Conservation (phyloP, 1,140 invertebrate species). For the Venturia canescens region DNA sequence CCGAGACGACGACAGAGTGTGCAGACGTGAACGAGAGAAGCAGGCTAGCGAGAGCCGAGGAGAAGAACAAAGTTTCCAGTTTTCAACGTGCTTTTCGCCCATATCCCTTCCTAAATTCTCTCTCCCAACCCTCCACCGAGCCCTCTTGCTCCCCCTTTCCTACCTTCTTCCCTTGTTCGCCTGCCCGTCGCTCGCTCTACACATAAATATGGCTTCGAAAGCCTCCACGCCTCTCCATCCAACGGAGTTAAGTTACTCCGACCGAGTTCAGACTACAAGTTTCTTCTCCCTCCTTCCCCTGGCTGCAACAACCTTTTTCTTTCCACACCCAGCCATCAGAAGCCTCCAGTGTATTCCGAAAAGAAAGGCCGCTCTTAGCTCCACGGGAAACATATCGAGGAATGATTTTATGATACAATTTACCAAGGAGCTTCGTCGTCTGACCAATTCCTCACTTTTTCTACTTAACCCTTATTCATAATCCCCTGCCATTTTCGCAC, state of each 20-base stretch:
- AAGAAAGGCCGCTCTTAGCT: neutral
- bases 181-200: slow-evolving; percentile 42
- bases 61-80: slow-evolving; percentile 66
- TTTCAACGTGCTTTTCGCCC: slow-evolving; percentile 63
- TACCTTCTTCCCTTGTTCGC: slow-evolving; percentile 16
- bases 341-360: neutral
- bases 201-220: slow-evolving; percentile 66
- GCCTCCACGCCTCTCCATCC: slow-evolving; percentile 40
- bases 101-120: slow-evolving; percentile 57
- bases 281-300: slow-evolving; percentile 13
- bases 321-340: slow-evolving; percentile 45
- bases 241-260: slow-evolving; percentile 55
- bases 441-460: neutral
- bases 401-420: neutral
- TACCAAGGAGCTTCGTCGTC: slow-evolving; percentile 26
- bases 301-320: slow-evolving; percentile 42
- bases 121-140: slow-evolving; percentile 22
- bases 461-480: neutral
- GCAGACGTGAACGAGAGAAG: slow-evolving; percentile 49
- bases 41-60: slow-evolving; percentile 41
- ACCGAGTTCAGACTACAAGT: slow-evolving; percentile 42
- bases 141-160: slow-evolving; percentile 41
- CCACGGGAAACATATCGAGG: slow-evolving; percentile 47
- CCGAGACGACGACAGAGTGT: slow-evolving; percentile 52
- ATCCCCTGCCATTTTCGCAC: neutral